Conservation (phyloP, 1,140 invertebrate genomes). For the Ooceraea biroi region DNA sequence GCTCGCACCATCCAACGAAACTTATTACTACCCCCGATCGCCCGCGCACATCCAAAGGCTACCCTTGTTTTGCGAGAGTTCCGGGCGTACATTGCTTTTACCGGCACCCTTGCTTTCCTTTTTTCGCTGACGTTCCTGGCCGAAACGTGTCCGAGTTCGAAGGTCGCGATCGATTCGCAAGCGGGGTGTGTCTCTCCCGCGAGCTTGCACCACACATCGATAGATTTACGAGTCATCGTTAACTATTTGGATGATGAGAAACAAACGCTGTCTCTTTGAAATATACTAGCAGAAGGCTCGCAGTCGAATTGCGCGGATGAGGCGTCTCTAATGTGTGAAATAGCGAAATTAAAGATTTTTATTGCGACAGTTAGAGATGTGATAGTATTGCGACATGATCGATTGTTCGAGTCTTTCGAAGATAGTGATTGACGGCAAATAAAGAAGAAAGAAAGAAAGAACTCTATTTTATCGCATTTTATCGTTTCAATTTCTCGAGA, state of each 20-base stretch:
- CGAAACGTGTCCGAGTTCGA: conserved; percentile 37
- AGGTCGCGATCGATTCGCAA: conserved; percentile 56
- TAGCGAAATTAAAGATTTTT: conserved; percentile 47
- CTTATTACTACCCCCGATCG: conserved; percentile 44
- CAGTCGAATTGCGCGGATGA: not conserved
- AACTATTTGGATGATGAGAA: conserved; percentile 49
- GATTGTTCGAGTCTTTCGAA: conserved; percentile 26
- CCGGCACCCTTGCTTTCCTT: not conserved
- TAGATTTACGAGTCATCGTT: conserved; percentile 29
- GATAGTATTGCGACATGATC: conserved; percentile 2
- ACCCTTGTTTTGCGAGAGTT: conserved; percentile 59
- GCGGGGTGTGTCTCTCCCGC: conserved; percentile 45
- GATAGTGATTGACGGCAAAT: conserved; percentile 8
- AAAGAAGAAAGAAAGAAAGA: conserved; percentile 7
- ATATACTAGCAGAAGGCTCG: not conserved
- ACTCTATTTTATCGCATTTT: not conserved
- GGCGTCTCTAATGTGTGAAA: conserved; percentile 12
- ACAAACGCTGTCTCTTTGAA: conserved; percentile 22
- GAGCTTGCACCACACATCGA: conserved; percentile 30
- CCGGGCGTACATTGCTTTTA: conserved; percentile 26
- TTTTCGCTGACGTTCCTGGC: not conserved
- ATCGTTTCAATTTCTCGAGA: conserved; percentile 25
- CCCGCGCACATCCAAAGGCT: conserved; percentile 4
- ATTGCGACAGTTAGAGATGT: conserved; percentile 8
- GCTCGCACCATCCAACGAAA: conserved; percentile 54